Base-by-base conservation (phyloP, 1,140 invertebrate genomes). In the Theocolax elegans region DNA sequence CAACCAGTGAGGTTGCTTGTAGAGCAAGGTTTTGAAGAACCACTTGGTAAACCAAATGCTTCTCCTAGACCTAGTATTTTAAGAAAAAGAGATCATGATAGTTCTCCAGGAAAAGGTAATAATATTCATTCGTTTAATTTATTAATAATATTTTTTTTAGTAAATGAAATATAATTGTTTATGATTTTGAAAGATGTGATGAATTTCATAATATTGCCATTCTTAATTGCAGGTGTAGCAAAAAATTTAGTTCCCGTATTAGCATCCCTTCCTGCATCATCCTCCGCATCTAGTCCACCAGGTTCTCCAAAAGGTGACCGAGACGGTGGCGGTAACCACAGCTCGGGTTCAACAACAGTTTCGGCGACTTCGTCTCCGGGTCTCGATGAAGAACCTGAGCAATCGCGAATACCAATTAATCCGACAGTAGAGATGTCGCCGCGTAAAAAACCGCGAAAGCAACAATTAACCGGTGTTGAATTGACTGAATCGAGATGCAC, bases 301-400 rank as follows among this genome's bases (percentile, higher is more conserved):
- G 76, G 86, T 49, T 88, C 87, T 10, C 84, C 86, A 7, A 85
- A 83, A 53, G 85, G 83, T 31, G 87, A 86, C 63, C 76, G 78
- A 8, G 85, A 85, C 62, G 83, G 80, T 25, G 82, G 83, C 48
- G 83, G 82, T 49, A 82, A 87, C 64, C 85, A 88, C 60, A 88
- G 87, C 82, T 84, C 88, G 51, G 92, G 92, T n/a, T 93, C 91
- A 0, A 92, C 92, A 0, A 93, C 92, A 0, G 90, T 93, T 1
- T 93, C 92, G 1, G 92, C 92, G 0, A 92, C 92, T n/a, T 92
- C 91, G 0, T 92, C 91, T 38, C 91, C 92, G 1, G 91, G 88
- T 6, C 84, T 90, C 27, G 90, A 91, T 40, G 92, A 93, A 71
- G 87, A 88, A 49, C 87, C 89, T 46, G 88, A 90, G 62, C 77